Evolutionary conservation across 2,888 invertebrate species (phyloP).

Genomic region (Chirona hameri): DNA sequence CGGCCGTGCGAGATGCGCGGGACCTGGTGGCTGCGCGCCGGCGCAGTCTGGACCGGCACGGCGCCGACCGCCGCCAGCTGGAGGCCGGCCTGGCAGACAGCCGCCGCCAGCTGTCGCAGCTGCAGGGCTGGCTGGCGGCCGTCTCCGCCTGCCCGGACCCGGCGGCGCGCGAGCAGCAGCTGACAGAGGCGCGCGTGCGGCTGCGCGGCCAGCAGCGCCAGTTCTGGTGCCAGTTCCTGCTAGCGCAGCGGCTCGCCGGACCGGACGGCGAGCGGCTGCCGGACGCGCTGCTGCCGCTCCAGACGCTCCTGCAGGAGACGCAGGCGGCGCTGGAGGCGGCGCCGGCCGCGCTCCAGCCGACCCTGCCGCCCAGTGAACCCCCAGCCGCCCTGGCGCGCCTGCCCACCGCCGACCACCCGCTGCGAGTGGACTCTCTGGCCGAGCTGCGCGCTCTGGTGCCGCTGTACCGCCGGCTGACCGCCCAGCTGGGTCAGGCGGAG

Average conservation of each 20-base stretch:
- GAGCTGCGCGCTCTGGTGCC: conserved; percentile 3
- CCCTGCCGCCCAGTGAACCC: not conserved
- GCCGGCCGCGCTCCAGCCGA: not conserved
- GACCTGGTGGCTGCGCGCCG: not conserved
- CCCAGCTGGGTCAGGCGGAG: not conserved
- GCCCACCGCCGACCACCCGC: not conserved
- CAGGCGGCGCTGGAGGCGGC: conserved; percentile 2
- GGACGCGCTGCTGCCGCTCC: not conserved
- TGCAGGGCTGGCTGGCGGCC: not conserved
- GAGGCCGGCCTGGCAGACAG: not conserved
- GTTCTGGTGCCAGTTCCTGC: conserved; percentile 8
- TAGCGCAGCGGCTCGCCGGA: not conserved
- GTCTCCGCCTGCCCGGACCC: not conserved
- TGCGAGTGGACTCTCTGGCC: not conserved
- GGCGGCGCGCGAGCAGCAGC: not conserved
- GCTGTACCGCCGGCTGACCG: not conserved
- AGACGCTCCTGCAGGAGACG: conserved; percentile 1
- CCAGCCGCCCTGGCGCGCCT: not conserved
- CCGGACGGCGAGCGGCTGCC: not conserved
- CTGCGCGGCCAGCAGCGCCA: conserved; percentile 4
- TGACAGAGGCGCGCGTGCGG: not conserved
- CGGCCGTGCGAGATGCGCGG: not conserved
- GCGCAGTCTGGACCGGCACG: not conserved
- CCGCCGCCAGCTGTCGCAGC: conserved; percentile 1
- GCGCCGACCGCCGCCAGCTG: not conserved